Conservation (phyloP, 2,113 vertebrate species). For the Halcyon malimbica region DNA sequence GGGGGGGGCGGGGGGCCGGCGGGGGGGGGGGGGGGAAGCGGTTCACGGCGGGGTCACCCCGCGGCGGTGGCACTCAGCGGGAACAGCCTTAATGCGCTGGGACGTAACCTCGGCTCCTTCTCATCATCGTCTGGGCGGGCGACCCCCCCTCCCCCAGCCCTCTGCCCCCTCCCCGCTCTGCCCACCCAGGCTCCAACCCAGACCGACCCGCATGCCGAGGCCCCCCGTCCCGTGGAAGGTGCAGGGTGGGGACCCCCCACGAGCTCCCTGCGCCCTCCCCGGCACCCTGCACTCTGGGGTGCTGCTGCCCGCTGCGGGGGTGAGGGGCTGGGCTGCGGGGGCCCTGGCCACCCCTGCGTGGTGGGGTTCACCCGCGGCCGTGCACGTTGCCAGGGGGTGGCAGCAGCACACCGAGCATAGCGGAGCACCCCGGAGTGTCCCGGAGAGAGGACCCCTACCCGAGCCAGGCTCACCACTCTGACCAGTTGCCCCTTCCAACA, state of each 20-base stretch:
- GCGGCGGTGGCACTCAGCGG: background rate
- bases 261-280: too few species aligned
- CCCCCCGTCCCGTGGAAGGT: accelerated
- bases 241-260: too few species aligned
- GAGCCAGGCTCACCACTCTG: background rate
- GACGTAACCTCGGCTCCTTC: background rate
- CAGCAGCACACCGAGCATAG: background rate
- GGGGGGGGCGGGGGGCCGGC: too few species aligned
- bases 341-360: too few species aligned
- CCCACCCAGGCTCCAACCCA: background rate
- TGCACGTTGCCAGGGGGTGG: background rate
- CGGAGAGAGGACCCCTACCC: too few species aligned
- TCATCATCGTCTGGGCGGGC: background rate
- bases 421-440: background rate
- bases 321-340: background rate
- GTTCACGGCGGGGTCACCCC: conserved; percentile 20
- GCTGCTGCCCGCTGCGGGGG: background rate
- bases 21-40: too few species aligned
- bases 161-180: background rate
- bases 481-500: background rate
- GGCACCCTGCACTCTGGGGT: background rate
- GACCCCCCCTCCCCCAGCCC: background rate
- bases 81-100: background rate
- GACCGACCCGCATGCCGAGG: too few species aligned
- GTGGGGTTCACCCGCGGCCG: background rate